Percentiles rank a stretch among this genome's conserved stretches.
Conservation (phyloP, 23 tunicate species). For the Oikopleura dioica region DNA sequence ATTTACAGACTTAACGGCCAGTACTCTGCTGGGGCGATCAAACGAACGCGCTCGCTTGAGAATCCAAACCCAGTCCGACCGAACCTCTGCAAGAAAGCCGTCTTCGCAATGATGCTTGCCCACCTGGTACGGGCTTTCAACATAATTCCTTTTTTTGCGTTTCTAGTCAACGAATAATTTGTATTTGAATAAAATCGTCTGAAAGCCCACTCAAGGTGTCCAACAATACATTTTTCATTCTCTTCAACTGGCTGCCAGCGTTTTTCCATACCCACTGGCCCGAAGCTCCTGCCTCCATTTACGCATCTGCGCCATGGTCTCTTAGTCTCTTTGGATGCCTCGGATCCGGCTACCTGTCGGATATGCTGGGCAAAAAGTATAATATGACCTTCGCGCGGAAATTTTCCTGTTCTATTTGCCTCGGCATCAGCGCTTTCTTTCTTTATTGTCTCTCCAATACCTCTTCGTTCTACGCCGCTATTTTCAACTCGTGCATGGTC, state of each 20-base stretch:
- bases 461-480: not conserved
- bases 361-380: not conserved
- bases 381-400: not conserved
- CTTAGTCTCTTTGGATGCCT: not conserved
- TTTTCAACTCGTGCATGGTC: not conserved
- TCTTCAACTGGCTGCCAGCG: not conserved
- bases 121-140: too few relatives aligned
- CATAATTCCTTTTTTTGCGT: too few relatives aligned
- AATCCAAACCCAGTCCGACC: not conserved
- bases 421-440: not conserved
- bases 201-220: too few relatives aligned
- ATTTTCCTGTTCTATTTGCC: not conserved
- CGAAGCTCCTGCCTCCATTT: not conserved
- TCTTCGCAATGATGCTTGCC: not conserved
- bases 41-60: too few relatives aligned
- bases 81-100: not conserved
- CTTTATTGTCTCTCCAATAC: not conserved
- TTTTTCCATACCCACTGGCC: not conserved
- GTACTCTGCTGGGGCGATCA: not conserved
- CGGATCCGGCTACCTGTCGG: not conserved
- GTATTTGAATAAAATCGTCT: too few relatives aligned
- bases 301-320: not conserved
- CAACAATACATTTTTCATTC: not conserved
- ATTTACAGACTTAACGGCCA: not conserved
- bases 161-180: too few relatives aligned